Base-by-base conservation (phyloP, 1,140 invertebrate genomes). In the Acyrthosiphon pisum region DNA sequence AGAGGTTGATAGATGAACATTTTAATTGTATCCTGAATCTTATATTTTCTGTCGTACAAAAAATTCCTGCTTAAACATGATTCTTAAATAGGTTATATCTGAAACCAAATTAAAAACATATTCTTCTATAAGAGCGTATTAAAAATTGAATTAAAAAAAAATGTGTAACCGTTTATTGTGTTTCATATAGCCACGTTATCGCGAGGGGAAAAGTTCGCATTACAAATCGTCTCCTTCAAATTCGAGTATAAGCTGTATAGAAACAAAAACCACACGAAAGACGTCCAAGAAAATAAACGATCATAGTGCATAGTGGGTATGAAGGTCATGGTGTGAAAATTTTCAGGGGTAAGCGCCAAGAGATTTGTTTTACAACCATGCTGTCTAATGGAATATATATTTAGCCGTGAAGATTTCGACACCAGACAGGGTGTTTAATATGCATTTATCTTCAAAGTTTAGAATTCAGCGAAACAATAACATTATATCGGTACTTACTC, bases 151-250 rank as follows among this genome's bases (percentile, higher is more conserved):
- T 56, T 8, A 26, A 56, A 56, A 56, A 26, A 26, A 56, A 56
- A 56, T 30, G 11, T 60, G 30, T n/a, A 20, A n/a, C 4, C 18
- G 30, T 76, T 1, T 30, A 68, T 18, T 18, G n/a, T n/a, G 0
- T n/a, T 4, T n/a, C 0, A n/a, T 6, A n/a, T n/a, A n/a, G 11
- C 14, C 1, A 18, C 11, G 30, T n/a, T 18, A 4, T n/a, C 1
- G 4, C 18, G 30, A 6, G 30, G 60, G 0, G 23, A 68, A 18
- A 0, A n/a, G 1, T 68, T 18, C 4, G 18, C 30, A n/a, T 1
- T n/a, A n/a, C 4, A 68, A n/a, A n/a, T 4, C 60, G 14, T n/a
- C 30, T 18, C 6, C 2, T 76, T 76, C 6, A 20, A 53, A 76
- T n/a, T 76, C n/a, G 11, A n/a, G 14, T 76, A 18, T 30, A 68